Conservation (phyloP, 2,113 vertebrate genomes). For the Seriola aureovittata region DNA sequence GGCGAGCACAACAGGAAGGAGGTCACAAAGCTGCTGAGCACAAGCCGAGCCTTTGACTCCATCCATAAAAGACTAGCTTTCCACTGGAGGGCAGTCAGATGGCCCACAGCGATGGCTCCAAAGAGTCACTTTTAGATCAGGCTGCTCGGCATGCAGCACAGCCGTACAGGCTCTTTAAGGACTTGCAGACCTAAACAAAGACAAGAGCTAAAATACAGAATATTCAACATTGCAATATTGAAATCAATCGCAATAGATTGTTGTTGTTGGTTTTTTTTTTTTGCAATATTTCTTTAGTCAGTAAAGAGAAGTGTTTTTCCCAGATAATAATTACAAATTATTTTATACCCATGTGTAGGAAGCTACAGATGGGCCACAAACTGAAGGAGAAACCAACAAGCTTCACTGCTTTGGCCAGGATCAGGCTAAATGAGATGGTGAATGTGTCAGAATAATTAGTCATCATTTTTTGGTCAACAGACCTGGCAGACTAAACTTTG, state of each 20-base stretch:
- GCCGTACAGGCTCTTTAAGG: neutral
- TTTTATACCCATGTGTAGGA: neutral
- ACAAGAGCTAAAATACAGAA: neutral
- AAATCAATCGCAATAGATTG: neutral
- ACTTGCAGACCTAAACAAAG: constrained; percentile 11
- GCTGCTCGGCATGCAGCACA: constrained; percentile 73
- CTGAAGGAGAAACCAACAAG: neutral
- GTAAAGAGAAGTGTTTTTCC: neutral
- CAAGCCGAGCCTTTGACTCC: constrained; percentile 69
- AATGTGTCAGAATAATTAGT: neutral
- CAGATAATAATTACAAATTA: neutral
- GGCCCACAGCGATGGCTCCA: constrained; percentile 48
- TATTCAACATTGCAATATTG: neutral
- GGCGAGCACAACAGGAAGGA: constrained; percentile 69
- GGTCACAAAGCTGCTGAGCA: constrained; percentile 71
- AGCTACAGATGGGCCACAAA: neutral
- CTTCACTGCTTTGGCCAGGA: neutral
- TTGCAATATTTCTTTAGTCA: neutral
- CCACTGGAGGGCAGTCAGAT: constrained; percentile 57
- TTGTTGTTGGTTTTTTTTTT: neutral
- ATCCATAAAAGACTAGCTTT: constrained; percentile 67
- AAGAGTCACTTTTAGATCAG: constrained; percentile 58
- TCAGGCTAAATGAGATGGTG: neutral
- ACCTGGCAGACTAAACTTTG: neutral
- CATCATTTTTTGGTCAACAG: neutral